Evolutionary conservation across 2,797 vertebrate genomes (phyloP).

Genomic region (Gallinago stenura): DNA sequence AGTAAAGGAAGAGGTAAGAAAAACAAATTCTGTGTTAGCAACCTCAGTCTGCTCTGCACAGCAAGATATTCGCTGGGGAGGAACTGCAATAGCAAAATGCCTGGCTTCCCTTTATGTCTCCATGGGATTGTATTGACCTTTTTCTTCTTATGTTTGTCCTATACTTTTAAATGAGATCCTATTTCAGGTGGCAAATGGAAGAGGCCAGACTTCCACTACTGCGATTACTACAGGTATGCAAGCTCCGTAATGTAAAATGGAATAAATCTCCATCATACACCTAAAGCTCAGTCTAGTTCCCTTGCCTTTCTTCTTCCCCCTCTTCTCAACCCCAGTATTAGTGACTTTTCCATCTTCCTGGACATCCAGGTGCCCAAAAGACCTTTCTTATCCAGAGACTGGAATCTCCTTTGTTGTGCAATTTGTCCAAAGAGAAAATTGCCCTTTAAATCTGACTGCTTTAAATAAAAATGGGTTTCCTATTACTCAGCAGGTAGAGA

Average conservation of each 20-base stretch:
- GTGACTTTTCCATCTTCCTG: background rate
- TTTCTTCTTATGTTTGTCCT: background rate
- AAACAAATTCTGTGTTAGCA: fast-evolving
- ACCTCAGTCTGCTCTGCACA: background rate
- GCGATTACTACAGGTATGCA: background rate
- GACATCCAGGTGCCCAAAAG: background rate
- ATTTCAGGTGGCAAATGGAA: background rate
- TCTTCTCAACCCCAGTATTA: background rate
- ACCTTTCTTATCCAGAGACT: background rate
- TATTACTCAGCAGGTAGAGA: background rate
- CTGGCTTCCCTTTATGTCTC: background rate
- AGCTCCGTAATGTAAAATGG: background rate
- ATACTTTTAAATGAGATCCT: background rate
- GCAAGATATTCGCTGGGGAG: background rate
- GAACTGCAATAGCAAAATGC: background rate
- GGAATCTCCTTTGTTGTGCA: background rate
- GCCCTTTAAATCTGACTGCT: background rate
- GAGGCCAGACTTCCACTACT: background rate
- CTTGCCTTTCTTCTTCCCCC: background rate
- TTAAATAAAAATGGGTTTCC: background rate
- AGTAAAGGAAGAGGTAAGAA: background rate
- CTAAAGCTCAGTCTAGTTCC: background rate
- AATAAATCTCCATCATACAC: fast-evolving
- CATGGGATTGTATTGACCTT: background rate
- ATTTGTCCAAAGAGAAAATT: background rate